Conservation (phyloP, 2,113 vertebrate species). For the Rhinolophus ferrumequinum region DNA sequence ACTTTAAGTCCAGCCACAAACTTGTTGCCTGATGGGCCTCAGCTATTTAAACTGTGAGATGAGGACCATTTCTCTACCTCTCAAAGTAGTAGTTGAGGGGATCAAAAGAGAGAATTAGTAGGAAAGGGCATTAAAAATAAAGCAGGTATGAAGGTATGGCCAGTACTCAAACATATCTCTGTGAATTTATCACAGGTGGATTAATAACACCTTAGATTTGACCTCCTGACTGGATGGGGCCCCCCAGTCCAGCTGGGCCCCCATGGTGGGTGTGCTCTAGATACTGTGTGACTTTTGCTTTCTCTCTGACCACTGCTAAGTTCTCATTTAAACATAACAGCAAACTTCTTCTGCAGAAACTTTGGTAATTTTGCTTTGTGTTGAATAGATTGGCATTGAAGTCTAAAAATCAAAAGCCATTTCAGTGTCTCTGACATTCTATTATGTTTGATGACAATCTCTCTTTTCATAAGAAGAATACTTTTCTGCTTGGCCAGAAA, state of each 20-base stretch:
- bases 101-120: background rate
- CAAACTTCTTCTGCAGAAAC: background rate
- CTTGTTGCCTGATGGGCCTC: fast-evolving
- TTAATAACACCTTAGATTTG: background rate
- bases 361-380: background rate
- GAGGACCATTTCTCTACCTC: background rate
- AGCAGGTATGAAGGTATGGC: background rate
- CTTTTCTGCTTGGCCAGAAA: slow-evolving; percentile 49
- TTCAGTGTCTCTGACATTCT: slow-evolving; percentile 41
- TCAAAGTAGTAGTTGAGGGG: background rate
- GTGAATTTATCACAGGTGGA: background rate
- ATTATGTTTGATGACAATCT: slow-evolving; percentile 8
- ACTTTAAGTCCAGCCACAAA: background rate
- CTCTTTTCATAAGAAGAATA: slow-evolving; percentile 35
- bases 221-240: fast-evolving
- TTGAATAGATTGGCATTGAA: background rate
- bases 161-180: background rate
- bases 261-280: fast-evolving
- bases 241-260: fast-evolving
- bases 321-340: slow-evolving; percentile 1
- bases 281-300: fast-evolving
- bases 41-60: background rate
- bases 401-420: background rate
- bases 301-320: background rate
- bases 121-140: background rate